These are phyloP conservation scores for Garrulus glandarius DNA, from an alignment of 2,797 vertebrate species.

Conservation along the genomic window DNA sequence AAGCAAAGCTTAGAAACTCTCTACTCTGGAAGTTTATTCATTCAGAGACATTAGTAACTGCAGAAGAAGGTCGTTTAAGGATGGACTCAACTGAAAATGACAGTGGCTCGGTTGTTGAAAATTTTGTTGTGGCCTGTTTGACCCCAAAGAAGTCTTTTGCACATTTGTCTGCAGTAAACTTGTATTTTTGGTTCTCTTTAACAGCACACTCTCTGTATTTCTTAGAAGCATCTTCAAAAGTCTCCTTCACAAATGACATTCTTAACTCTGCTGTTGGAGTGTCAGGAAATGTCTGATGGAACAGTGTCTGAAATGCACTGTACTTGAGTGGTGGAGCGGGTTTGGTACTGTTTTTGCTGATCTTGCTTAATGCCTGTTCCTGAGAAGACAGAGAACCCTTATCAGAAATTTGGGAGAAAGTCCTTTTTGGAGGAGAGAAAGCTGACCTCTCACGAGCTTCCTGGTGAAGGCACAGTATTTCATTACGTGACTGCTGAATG, in stretches of 20 bases:
- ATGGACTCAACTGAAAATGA: slow-evolving; percentile 98
- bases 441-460: slow-evolving; percentile 85
- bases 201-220: slow-evolving; percentile 83
- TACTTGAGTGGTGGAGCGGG: slow-evolving; percentile 81
- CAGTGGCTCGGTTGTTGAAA: slow-evolving; percentile 82
- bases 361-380: slow-evolving; percentile 80
- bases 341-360: slow-evolving; percentile 84
- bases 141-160: slow-evolving; percentile 81
- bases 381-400: slow-evolving; percentile 70
- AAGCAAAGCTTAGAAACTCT: slow-evolving; percentile 15
- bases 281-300: slow-evolving; percentile 85
- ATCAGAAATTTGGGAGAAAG: slow-evolving; percentile 81
- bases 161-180: slow-evolving; percentile 78
- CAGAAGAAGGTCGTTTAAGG: slow-evolving; percentile 86
- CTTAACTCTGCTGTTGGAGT: slow-evolving; percentile 79
- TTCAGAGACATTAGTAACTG: slow-evolving; percentile 83
- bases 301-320: slow-evolving; percentile 86
- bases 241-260: slow-evolving; percentile 83
- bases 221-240: slow-evolving; percentile 86
- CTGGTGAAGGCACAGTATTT: slow-evolving; percentile 71
- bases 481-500: slow-evolving; percentile 55
- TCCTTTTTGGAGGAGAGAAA: slow-evolving; percentile 88
- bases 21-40: slow-evolving; percentile 41
- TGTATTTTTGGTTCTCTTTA: slow-evolving; percentile 81
- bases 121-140: slow-evolving; percentile 85